phyloP scores from a whole-genome alignment of 2,888 invertebrate species.

The Sinohyriopsis cumingii region DNA sequence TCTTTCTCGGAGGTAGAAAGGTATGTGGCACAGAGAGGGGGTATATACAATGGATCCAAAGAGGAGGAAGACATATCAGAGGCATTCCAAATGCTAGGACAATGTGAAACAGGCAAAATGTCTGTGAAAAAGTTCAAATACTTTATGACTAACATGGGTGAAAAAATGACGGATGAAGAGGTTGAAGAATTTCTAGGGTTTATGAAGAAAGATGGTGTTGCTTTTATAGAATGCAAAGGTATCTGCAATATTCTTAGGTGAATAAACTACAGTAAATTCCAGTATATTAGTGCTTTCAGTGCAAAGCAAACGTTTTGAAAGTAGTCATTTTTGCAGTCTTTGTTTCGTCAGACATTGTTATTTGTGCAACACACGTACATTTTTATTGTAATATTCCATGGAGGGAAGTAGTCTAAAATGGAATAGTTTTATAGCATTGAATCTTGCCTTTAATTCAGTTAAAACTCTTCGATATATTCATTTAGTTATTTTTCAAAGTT shows the following conservation, averaged over 20 bases:
- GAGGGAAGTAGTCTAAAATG: background rate
- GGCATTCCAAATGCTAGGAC: conserved; percentile 59
- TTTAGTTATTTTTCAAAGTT: too few relatives aligned
- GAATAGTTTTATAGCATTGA: too few relatives aligned
- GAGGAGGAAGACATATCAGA: conserved; percentile 59
- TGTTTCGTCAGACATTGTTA: too few relatives aligned
- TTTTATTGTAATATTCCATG: background rate
- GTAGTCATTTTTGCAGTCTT: too few relatives aligned
- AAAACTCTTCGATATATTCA: too few relatives aligned
- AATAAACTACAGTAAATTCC: background rate
- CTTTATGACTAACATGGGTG: conserved; percentile 64
- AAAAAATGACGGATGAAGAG: conserved; percentile 60
- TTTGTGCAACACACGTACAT: background rate
- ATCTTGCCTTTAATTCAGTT: too few relatives aligned
- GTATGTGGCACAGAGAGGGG: conserved; percentile 55
- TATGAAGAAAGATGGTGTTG: conserved; percentile 49
- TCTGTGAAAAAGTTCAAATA: conserved; percentile 57
- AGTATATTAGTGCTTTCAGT: too few relatives aligned
- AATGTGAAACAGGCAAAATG: conserved; percentile 56
- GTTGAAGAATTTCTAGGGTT: conserved; percentile 59
- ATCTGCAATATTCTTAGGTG: background rate
- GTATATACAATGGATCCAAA: conserved; percentile 47
- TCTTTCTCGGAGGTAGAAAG: conserved; percentile 58
- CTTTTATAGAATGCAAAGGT: conserved; percentile 61
- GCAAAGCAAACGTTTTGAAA: too few relatives aligned